Base-by-base conservation (phyloP, 2,888 invertebrate genomes). In the Cryptocephalus primarius region DNA sequence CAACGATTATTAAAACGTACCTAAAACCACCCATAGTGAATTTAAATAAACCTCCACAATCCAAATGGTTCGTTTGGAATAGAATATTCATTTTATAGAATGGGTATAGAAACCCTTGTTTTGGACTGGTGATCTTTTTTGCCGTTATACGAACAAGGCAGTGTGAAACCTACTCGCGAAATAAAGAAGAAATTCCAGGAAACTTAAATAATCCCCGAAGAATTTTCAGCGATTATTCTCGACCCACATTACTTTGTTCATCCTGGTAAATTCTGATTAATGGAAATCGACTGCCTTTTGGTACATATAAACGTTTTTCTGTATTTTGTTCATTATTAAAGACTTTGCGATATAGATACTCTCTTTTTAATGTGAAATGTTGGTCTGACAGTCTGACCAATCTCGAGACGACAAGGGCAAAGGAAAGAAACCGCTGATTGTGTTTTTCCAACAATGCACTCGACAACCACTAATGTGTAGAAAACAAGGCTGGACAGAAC, bases 11-110 rank as follows among this genome's bases (percentile, higher is more conserved):
- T 13, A 44, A 39, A 44, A 39, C 32, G 38, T 44, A 31, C 33
- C 38, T 44, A 22, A 14, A 44, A 31, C 44, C 39, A 1, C 38
- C 44, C 33, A n/a, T 4, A 4, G 44, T 22, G 33, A 12, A n/a
- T 2, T 22, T 14, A 10, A 44, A 44, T 2, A 38, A 66, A 1
- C 65, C 65, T 4, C 67, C 45, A 44, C 68, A 67, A 51, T 69
- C 68, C 1, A 67, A 42, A 48, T 68, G 66, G n/a, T 69, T 22
- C 0, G 65, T 67, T 42, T 67, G 61, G 39, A 70, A 67, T 0
- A 67, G 66, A 4, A 59, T 52, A 1, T 52, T 10, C 9, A 60
- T 53, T 48, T 69, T 68, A 22, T 60, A 58, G 9, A 69, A 68
- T 0, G 65, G 60, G 40, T 67, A 59, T 32, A 46, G n/a, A 11